Evolutionary conservation across 2,113 vertebrate genomes (phyloP), one percentile per base, ranked within the genome.

Genomic region (Ibidorhyncha struthersii): DNA sequence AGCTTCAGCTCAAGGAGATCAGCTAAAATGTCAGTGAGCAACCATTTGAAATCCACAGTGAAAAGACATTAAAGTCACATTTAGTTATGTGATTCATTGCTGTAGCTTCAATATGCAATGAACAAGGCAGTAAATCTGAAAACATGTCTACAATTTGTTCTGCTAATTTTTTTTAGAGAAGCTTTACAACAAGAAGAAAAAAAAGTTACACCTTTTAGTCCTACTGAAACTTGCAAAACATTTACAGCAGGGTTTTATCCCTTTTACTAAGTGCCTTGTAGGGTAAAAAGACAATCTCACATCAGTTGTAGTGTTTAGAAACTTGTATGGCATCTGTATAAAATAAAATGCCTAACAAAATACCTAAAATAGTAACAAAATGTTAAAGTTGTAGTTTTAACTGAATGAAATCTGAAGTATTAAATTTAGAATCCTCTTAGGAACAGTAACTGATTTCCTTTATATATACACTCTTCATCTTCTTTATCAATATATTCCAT

Each of bases 81-180:
- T 89, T 86, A 96, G 77, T 67, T 89, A 62, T 18, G 84, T 78
- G 82, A 98, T 53, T 93, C 77, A 86, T 8, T 92, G 55, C 58
- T 96, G 76, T 82, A 96, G 95, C 77, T 86, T 92, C 70, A 95
- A 86, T 63, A 93, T 50, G 62, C 62, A 95, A 29, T 72, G 86
- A 91, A 87, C 15, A 63, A 95, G 77, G 49, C 34, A 92, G 66
- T 87, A 95, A 95, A 97, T 92, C 25, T 19, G 86, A 95, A 92
- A 95, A 82, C 43, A 71, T 49, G 65, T 66, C 85, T 47, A 90
- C 55, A 86, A 69, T 93, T 89, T 93, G 65, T 81, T 96, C 90
- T 34, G 84, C 73, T 88, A 93, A 65, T 81, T 89, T 38, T 80
- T 73, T 73, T 78, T 70, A n/a, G 29, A 69, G 43, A 58, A 49